phyloP scores from a whole-genome alignment of 2,888 invertebrate species.

The Chrysodeixis includens region DNA sequence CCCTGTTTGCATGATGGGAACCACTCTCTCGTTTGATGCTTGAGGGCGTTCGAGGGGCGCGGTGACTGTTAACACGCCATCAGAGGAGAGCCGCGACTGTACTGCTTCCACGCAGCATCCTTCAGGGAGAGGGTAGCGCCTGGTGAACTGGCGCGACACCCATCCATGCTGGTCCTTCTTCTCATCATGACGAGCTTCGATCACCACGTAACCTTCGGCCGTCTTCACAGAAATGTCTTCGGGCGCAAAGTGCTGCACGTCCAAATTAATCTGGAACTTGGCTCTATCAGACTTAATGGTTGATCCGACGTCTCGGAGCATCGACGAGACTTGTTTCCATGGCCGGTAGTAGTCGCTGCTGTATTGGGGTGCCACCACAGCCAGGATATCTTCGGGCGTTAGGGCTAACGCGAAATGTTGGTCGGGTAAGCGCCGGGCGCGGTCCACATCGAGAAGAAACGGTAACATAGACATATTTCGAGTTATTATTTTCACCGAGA shows the following conservation, averaged over 20 bases:
- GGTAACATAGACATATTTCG: constrained; percentile 57
- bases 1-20: constrained; percentile 88
- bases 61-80: constrained; percentile 91
- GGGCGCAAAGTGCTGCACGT: constrained; percentile 93
- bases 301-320: constrained; percentile 77
- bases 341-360: constrained; percentile 53
- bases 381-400: constrained; percentile 72
- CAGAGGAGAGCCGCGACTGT: constrained; percentile 91
- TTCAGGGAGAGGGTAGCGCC: constrained; percentile 91
- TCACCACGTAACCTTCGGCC: constrained; percentile 89
- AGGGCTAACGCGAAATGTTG: constrained; percentile 75
- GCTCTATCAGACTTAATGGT: constrained; percentile 87
- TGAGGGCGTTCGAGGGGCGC: constrained; percentile 79
- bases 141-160: constrained; percentile 91
- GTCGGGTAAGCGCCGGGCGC: constrained; percentile 67
- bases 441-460: constrained; percentile 56
- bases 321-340: constrained; percentile 59
- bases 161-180: constrained; percentile 91
- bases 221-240: constrained; percentile 93
- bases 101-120: constrained; percentile 91
- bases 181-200: constrained; percentile 93
- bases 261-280: constrained; percentile 91
- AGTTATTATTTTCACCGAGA: constrained; percentile 14
- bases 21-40: constrained; percentile 75
- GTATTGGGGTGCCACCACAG: constrained; percentile 55